phyloP scores from a whole-genome alignment of 2,888 invertebrate genomes.

The Epicampocera succincta region DNA sequence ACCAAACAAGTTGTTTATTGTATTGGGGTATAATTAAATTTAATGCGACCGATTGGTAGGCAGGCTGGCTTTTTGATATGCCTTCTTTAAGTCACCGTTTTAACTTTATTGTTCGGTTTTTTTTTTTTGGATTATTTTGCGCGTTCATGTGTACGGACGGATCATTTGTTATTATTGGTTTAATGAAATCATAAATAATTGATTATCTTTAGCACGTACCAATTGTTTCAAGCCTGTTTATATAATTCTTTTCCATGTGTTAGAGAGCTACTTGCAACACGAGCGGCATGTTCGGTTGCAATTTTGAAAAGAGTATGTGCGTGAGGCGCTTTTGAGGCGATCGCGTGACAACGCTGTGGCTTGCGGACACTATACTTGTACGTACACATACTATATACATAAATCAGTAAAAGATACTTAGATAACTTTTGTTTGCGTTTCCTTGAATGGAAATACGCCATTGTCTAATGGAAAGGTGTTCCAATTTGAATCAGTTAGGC shows the following conservation, averaged over 20 bases:
- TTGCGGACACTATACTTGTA: too few relatives aligned
- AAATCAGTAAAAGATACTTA: too few relatives aligned
- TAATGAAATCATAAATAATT: conserved; percentile 44
- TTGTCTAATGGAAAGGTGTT: too few relatives aligned
- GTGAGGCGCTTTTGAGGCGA: too few relatives aligned
- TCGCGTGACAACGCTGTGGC: too few relatives aligned
- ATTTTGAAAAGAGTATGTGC: too few relatives aligned
- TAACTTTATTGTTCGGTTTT: conserved; percentile 21
- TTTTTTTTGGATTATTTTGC: background rate
- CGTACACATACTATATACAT: too few relatives aligned
- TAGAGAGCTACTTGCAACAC: background rate
- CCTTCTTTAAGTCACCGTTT: conserved; percentile 28
- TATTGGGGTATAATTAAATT: conserved; percentile 48
- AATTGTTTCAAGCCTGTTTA: conserved; percentile 10
- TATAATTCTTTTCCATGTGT: background rate
- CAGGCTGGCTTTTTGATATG: background rate
- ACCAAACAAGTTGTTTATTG: conserved; percentile 39
- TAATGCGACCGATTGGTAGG: conserved; percentile 29
- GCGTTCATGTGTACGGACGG: background rate
- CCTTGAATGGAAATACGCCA: too few relatives aligned
- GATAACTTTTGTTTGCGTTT: too few relatives aligned
- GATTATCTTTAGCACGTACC: conserved; percentile 67
- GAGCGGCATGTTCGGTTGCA: too few relatives aligned
- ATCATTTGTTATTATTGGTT: conserved; percentile 38
- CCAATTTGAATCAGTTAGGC: too few relatives aligned